A percentile compares a stretch with the other conserved stretches of the same genome.
phyloP scores from a whole-genome alignment of 2,888 invertebrate genomes.

The Mesorhabditis sp. region DNA sequence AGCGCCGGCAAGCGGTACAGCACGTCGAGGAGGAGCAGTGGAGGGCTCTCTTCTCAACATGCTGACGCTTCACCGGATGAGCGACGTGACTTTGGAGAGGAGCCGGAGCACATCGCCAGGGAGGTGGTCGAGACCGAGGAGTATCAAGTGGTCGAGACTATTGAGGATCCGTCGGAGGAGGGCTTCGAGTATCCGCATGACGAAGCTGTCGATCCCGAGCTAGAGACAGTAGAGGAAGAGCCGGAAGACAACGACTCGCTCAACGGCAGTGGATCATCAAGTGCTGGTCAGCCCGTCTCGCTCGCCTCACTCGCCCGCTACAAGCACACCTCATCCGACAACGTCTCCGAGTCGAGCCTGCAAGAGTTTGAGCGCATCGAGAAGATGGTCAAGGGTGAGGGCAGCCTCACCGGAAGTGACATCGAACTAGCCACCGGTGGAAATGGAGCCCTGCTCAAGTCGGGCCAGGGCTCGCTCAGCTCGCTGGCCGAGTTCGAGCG shows the following conservation, averaged over 20 bases:
- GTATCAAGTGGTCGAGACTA: constrained; percentile 4
- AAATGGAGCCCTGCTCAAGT: constrained; percentile 11
- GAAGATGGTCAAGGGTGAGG: constrained; percentile 43
- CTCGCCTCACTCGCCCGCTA: constrained; percentile 31
- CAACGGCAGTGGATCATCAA: constrained; percentile 36
- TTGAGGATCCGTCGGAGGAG: background rate
- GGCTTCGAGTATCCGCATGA: constrained; percentile 6
- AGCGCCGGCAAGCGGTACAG: background rate
- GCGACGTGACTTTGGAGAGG: background rate
- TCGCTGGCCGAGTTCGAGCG: constrained; percentile 54
- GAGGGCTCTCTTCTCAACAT: background rate
- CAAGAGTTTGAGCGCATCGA: constrained; percentile 57
- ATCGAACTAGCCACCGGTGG: constrained; percentile 39
- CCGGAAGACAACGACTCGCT: constrained; percentile 44
- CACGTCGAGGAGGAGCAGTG: constrained; percentile 5
- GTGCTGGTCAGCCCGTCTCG: constrained; percentile 32
- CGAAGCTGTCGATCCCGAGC: constrained; percentile 16
- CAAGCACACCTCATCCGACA: constrained; percentile 42
- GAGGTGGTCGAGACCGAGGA: constrained; percentile 8
- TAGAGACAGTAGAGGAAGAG: constrained; percentile 49
- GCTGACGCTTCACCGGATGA: constrained; percentile 11
- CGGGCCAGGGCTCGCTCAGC: constrained; percentile 46
- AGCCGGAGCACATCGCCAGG: constrained; percentile 8
- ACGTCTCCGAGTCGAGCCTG: constrained; percentile 43
- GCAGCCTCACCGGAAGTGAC: constrained; percentile 44